phyloP scores from a whole-genome alignment of 37 sponge, comb jelly and placozoan genomes.

The Diacarnus erythraeanus region DNA sequence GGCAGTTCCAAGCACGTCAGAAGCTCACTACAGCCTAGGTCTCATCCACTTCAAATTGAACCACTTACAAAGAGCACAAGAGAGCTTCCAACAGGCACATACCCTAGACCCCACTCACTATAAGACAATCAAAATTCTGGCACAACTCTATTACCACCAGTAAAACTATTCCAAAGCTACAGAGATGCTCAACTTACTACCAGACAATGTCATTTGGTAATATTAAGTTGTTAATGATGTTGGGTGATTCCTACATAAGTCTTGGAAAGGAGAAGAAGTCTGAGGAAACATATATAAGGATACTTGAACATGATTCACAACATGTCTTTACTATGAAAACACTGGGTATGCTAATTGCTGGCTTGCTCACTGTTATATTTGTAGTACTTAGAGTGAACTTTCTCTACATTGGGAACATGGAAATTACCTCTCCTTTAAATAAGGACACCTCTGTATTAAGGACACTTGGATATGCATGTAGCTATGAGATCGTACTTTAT shows the following conservation, averaged over 20 bases:
- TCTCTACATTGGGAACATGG: too few relatives aligned
- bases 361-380: too few relatives aligned
- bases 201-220: background rate
- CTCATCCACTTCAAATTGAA: constrained; percentile 28
- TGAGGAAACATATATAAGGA: constrained; percentile 6
- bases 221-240: background rate
- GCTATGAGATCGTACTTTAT: too few relatives aligned
- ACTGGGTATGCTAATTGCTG: constrained; percentile 58
- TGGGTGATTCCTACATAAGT: constrained; percentile 7
- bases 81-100: constrained; percentile 20
- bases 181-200: constrained; percentile 1
- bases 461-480: too few relatives aligned
- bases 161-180: background rate
- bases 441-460: too few relatives aligned
- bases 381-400: too few relatives aligned
- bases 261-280: background rate
- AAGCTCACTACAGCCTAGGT: constrained; percentile 44
- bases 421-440: too few relatives aligned
- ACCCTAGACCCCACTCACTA: constrained; percentile 38
- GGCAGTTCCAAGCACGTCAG: background rate
- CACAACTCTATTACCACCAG: constrained; percentile 3
- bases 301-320: constrained; percentile 19
- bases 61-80: constrained; percentile 20
- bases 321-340: constrained; percentile 34
- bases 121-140: constrained; percentile 13